Evolutionary conservation across 2,797 vertebrate species (phyloP).

Genomic region (Argya squamiceps): DNA sequence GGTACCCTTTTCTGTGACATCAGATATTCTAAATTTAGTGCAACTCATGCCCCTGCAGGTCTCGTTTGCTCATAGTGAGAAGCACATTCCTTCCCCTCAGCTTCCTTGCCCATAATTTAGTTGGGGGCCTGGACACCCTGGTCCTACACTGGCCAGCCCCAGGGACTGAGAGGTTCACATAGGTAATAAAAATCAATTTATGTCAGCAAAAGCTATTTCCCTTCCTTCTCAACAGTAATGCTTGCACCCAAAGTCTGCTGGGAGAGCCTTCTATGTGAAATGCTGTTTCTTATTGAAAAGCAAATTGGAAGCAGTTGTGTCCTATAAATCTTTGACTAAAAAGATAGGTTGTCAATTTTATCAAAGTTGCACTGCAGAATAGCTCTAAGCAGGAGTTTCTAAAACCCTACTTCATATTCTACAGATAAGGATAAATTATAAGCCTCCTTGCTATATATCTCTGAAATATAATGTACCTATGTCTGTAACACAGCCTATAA

Average conservation of each 20-base stretch:
- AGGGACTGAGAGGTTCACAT: neutral
- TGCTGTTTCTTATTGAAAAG: conserved; percentile 30
- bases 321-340: conserved; percentile 69
- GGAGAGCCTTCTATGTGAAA: neutral
- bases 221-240: neutral
- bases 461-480: conserved; percentile 42
- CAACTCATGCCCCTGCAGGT: neutral
- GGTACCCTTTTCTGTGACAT: neutral
- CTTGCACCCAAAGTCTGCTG: neutral
- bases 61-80: neutral
- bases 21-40: neutral
- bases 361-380: conserved; percentile 54
- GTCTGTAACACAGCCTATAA: conserved; percentile 44
- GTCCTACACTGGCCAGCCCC: neutral
- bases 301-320: conserved; percentile 52
- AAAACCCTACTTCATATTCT: conserved; percentile 45
- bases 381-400: conserved; percentile 54
- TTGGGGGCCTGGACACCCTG: neutral
- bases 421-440: conserved; percentile 68
- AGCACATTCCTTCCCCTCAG: neutral
- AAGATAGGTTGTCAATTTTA: conserved; percentile 65
- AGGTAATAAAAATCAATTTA: neutral
- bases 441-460: conserved; percentile 33
- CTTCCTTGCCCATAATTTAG: neutral
- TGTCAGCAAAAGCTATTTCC: neutral